Percentiles rank a stretch among this genome's conserved stretches.
Conservation (phyloP, 1,140 invertebrate genomes). For the Samia ricini region DNA sequence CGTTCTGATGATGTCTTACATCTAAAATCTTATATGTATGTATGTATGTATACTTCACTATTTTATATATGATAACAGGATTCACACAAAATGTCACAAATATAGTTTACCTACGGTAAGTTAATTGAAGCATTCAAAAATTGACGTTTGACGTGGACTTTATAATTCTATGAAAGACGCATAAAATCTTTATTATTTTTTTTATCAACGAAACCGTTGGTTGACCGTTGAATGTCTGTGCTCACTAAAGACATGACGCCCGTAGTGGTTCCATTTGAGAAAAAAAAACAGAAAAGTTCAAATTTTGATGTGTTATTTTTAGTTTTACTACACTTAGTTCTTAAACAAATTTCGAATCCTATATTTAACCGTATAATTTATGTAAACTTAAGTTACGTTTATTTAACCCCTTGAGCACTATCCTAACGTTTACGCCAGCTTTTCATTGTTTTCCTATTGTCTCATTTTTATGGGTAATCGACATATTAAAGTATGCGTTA, state of each 20-base stretch:
- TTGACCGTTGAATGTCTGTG: conserved; percentile 68
- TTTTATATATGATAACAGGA: not conserved
- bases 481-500: no score
- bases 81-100: not conserved
- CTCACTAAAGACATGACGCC: conserved; percentile 46
- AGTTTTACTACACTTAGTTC: no score
- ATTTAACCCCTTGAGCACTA: no score
- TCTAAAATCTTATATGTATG: not conserved
- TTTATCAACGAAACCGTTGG: conserved; percentile 53
- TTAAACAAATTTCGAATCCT: no score
- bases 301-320: no score
- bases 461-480: no score
- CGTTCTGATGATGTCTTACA: not conserved
- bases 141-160: conserved; percentile 51
- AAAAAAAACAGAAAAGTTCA: not conserved
- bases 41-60: no score
- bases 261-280: conserved; percentile 26
- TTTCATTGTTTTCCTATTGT: no score
- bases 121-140: conserved; percentile 34
- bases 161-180: conserved; percentile 42
- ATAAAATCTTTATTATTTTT: conserved; percentile 34
- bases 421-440: no score
- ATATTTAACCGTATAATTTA: no score
- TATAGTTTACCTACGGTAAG: not conserved
- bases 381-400: no score